Base-by-base conservation (phyloP, 2,113 vertebrate species). In the Piaya cayana region DNA sequence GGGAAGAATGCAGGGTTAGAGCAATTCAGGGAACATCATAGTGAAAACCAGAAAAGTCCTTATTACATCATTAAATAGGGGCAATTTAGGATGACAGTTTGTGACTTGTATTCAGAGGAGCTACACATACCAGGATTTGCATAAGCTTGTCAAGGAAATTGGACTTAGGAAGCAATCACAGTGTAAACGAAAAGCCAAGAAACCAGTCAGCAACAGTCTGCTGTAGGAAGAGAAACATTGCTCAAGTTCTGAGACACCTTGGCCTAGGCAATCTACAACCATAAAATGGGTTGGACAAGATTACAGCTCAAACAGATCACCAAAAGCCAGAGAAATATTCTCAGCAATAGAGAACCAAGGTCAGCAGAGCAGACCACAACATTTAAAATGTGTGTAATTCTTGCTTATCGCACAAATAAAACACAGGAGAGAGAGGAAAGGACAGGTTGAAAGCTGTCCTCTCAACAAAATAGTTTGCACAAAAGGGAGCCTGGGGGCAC, bases 371-470 rank as follows among this genome's bases (percentile, higher is more conserved):
- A 50, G 26, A 52, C 5, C 34, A 71, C 34, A 39, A 4, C 26
- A 17, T 11, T 82, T 47, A 12, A 68, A 11, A 21, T 2, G 15
- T 12, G 5, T 19, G 17, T 56, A 26, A 56, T 47, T 71, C 45
- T 11, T 88, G 42, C 30, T 74, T 70, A 34, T 71, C 39, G 23
- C 16, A 52, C 7, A n/a, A 82, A 64, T 20, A 4, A 50, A 62
- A 85, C 19, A 12, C 0, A 9, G 29, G 11, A 7, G 5, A 1
- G 12, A 65, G 5, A 1, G 12, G 12, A 65, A 4, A 1, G 12
- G 58, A 42, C 7, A 9, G 58, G 16, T 71, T 79, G 70, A 64
- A 56, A 94, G 58, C n/a, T 55, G 29, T 4, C 32, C 25, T 74
- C 39, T 39, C 39, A 39, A 81, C 13, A 12, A 26, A 77, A n/a